phyloP scores from a whole-genome alignment of 2,797 vertebrate genomes.

The Arnoldichthys spilopterus region DNA sequence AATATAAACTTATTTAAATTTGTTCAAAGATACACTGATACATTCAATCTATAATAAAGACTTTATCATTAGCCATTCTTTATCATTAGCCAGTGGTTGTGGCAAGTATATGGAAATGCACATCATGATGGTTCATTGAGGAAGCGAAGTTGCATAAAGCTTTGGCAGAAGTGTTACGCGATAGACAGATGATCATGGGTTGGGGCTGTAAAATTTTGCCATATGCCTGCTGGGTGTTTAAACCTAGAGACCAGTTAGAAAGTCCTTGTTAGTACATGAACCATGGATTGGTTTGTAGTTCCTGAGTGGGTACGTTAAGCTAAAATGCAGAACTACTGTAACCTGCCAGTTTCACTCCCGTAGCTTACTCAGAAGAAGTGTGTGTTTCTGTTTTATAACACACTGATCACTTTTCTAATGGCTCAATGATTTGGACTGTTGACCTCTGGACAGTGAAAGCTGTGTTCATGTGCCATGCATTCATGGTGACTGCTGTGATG shows the following conservation, averaged over 20 bases:
- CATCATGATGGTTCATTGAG: neutral
- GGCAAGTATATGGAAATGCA: conserved; percentile 7
- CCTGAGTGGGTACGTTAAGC: neutral
- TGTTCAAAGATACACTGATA: conserved; percentile 69
- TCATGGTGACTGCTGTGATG: neutral
- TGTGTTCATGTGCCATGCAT: conserved; percentile 2
- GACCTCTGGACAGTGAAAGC: neutral
- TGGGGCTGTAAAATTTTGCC: neutral
- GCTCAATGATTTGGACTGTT: neutral
- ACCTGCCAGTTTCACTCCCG: neutral
- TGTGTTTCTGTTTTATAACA: conserved; percentile 3
- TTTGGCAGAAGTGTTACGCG: conserved; percentile 4
- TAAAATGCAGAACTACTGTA: neutral
- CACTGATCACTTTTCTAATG: neutral
- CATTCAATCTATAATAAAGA: conserved; percentile 66
- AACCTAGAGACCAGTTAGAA: neutral
- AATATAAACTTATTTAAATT: conserved; percentile 72
- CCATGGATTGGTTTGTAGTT: neutral
- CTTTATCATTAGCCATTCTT: conserved; percentile 26
- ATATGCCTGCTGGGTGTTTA: neutral
- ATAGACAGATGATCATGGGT: neutral
- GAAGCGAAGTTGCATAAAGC: neutral
- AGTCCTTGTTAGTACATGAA: conserved; percentile 5
- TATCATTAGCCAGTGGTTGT: conserved; percentile 20
- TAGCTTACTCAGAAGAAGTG: neutral